phyloP scores from a whole-genome alignment of 2,797 vertebrate genomes.

The Acanthurus lineatus region DNA sequence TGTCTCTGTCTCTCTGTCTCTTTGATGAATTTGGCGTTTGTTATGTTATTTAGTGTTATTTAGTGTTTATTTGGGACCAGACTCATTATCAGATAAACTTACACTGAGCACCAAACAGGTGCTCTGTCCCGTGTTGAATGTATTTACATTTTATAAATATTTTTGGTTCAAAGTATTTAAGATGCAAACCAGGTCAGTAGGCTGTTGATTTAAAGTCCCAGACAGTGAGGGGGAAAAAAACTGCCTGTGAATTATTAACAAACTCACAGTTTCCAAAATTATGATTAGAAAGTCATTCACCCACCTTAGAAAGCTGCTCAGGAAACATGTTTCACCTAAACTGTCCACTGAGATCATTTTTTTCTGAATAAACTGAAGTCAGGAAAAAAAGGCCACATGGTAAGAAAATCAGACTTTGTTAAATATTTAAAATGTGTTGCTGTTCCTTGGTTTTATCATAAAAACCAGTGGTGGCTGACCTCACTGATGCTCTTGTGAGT shows the following conservation, averaged over 20 bases:
- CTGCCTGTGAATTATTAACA: neutral
- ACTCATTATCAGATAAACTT: neutral
- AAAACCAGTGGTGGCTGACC: neutral
- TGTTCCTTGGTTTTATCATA: too few relatives aligned
- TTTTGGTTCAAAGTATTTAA: neutral
- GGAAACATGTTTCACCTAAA: neutral
- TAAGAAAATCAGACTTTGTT: too few relatives aligned
- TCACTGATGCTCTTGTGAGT: constrained; percentile 5
- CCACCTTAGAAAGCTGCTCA: neutral
- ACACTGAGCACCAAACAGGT: neutral
- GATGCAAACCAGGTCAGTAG: too few relatives aligned
- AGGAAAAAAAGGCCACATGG: too few relatives aligned
- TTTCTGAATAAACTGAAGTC: too few relatives aligned
- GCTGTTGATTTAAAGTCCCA: neutral
- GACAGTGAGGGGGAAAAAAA: neutral
- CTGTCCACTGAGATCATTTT: too few relatives aligned
- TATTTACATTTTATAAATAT: neutral
- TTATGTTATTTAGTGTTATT: neutral
- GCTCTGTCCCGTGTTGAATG: neutral
- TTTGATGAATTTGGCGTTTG: neutral
- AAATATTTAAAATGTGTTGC: too few relatives aligned
- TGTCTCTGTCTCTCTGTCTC: too few relatives aligned
- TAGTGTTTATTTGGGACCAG: neutral
- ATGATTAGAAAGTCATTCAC: neutral
- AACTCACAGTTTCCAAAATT: neutral